A percentile compares a stretch with the other conserved stretches of the same genome.
phyloP scores from a whole-genome alignment of 1,140 invertebrate species.

The Goniozus legneri region DNA sequence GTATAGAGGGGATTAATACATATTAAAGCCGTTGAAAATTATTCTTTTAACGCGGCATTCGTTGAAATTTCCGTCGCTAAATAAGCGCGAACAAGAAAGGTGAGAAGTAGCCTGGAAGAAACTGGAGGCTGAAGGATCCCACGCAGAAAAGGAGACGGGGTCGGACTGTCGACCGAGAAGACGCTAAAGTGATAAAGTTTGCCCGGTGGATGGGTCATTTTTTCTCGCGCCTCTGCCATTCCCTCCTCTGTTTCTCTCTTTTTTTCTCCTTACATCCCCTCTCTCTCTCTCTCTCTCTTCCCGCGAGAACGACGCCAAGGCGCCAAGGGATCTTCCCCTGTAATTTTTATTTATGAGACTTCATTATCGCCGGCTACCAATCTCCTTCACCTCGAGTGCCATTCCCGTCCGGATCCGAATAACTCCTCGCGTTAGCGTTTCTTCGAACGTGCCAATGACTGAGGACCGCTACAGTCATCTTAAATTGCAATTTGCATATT shows the following conservation, averaged over 20 bases:
- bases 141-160: constrained; percentile 4
- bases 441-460: too few relatives aligned
- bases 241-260: too few relatives aligned
- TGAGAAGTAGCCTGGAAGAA: constrained; percentile 14
- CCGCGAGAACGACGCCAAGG: not conserved
- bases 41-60: too few relatives aligned
- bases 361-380: constrained; percentile 28
- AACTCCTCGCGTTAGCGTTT: not conserved
- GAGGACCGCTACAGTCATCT: too few relatives aligned
- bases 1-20: too few relatives aligned
- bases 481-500: not conserved
- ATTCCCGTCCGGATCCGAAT: not conserved
- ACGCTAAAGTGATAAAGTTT: constrained; percentile 34
- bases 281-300: constrained; percentile 14
- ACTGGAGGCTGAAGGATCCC: constrained; percentile 23
- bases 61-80: too few relatives aligned
- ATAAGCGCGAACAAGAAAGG: constrained; percentile 13
- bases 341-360: constrained; percentile 35
- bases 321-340: constrained; percentile 1
- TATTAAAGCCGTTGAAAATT: too few relatives aligned
- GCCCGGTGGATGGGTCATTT: constrained; percentile 17
- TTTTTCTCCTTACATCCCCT: too few relatives aligned
- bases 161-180: not conserved
- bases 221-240: too few relatives aligned
- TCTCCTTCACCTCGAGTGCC: constrained; percentile 11